These are phyloP conservation scores for Elanus axillaris DNA, from an alignment of 2,113 vertebrate genomes.

Conservation along the genomic window DNA sequence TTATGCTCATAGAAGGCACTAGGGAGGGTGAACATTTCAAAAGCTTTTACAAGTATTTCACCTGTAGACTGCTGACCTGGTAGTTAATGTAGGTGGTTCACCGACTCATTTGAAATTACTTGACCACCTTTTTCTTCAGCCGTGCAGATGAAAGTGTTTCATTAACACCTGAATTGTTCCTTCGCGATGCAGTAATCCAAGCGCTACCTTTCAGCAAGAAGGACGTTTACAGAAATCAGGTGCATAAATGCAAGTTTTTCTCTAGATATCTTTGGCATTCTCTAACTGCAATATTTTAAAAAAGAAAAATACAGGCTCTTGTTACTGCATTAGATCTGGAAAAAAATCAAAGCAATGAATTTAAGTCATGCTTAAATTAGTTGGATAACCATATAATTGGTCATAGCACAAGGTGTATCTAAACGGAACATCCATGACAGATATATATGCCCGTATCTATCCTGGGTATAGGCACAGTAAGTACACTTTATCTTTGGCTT, in stretches of 20 bases:
- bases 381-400: background rate
- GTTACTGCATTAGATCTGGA: background rate
- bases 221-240: background rate
- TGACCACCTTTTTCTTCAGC: background rate
- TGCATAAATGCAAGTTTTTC: background rate
- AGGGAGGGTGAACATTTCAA: background rate
- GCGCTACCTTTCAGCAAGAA: background rate
- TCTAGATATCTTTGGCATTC: background rate
- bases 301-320: rapidly evolving
- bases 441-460: background rate
- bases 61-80: background rate
- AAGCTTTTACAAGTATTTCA: background rate
- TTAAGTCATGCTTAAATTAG: background rate
- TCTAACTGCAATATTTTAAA: background rate
- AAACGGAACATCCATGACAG: background rate
- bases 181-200: background rate
- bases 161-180: background rate
- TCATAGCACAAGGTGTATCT: background rate
- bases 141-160: background rate
- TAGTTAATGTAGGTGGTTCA: background rate
- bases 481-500: background rate
- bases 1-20: background rate
- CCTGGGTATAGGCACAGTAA: background rate
- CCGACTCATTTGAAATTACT: background rate
- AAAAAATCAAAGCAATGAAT: background rate